A percentile compares a stretch with the other conserved stretches of the same genome.
Conservation (phyloP, 1,140 invertebrate species). For the Laupala kohalensis region DNA sequence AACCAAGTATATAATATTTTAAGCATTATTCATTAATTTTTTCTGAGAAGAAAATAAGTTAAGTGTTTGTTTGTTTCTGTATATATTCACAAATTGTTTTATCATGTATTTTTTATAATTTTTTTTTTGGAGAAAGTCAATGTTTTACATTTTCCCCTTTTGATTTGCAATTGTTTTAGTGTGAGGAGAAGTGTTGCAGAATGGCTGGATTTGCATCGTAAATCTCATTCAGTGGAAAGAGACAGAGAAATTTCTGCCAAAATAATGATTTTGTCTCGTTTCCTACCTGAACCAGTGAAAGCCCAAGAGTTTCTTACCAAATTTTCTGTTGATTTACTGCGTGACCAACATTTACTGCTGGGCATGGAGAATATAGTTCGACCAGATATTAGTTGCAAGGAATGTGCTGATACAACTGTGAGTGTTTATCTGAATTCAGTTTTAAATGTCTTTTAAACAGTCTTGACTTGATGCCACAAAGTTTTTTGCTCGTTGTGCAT, state of each 20-base stretch:
- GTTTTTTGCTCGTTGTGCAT: too few species aligned
- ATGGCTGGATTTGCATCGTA: slow-evolving; percentile 68
- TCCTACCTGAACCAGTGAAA: slow-evolving; percentile 86
- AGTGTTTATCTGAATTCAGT: slow-evolving; percentile 17
- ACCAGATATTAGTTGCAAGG: slow-evolving; percentile 77
- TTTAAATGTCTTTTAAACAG: neutral
- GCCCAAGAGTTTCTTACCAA: slow-evolving; percentile 83
- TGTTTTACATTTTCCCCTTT: neutral
- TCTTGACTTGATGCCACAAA: neutral
- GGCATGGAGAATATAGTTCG: slow-evolving; percentile 77
- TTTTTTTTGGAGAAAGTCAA: neutral
- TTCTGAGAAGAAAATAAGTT: too few species aligned
- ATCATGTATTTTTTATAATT: neutral
- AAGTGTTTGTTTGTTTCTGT: too few species aligned
- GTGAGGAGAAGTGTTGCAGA: slow-evolving; percentile 72
- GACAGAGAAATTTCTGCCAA: slow-evolving; percentile 49
- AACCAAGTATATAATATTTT: too few species aligned
- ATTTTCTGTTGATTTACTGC: slow-evolving; percentile 69
- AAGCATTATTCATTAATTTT: too few species aligned
- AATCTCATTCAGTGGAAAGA: slow-evolving; percentile 41
- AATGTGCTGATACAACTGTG: slow-evolving; percentile 66
- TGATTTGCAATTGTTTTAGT: slow-evolving; percentile 26
- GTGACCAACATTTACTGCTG: slow-evolving; percentile 60
- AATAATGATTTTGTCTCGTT: slow-evolving; percentile 45
- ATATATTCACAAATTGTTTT: too few species aligned